Conservation (phyloP, 2,113 vertebrate genomes). For the Lampris incognitus region DNA sequence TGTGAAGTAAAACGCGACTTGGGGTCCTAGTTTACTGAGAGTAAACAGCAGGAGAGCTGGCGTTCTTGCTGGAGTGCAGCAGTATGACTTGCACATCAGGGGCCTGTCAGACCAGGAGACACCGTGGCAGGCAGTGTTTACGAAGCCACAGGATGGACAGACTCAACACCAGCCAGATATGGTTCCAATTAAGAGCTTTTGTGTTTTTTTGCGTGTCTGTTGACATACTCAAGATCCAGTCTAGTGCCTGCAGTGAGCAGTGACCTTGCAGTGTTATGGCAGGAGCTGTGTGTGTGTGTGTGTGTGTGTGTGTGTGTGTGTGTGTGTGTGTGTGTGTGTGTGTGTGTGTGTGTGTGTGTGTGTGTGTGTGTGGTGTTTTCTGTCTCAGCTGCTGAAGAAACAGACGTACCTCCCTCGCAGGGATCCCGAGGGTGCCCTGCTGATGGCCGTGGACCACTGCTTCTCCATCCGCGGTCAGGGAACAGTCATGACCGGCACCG, state of each 20-base stretch:
- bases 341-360: conserved; percentile 1
- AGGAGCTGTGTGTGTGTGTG: conserved; percentile 11
- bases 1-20: too few relatives aligned
- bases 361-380: conserved; percentile 1
- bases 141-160: conserved; percentile 7
- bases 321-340: background rate
- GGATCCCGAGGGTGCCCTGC: conserved; percentile 90
- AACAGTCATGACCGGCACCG: conserved; percentile 97
- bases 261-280: conserved; percentile 24
- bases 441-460: conserved; percentile 98
- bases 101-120: conserved; percentile 1
- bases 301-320: too few relatives aligned
- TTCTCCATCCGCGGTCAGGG: conserved; percentile 98
- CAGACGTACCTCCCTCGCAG: conserved; percentile 91
- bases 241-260: conserved; percentile 5
- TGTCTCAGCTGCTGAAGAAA: conserved; percentile 88
- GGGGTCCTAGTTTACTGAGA: background rate
- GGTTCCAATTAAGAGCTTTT: conserved; percentile 9
- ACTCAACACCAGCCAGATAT: conserved; percentile 14
- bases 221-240: conserved; percentile 1
- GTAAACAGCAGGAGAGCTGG: background rate
- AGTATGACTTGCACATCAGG: background rate
- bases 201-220: conserved; percentile 2
- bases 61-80: background rate
- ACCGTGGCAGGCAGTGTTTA: conserved; percentile 1